Evolutionary conservation across 2,888 invertebrate species (phyloP).

Genomic region (Zaprionus bogoriensis): DNA sequence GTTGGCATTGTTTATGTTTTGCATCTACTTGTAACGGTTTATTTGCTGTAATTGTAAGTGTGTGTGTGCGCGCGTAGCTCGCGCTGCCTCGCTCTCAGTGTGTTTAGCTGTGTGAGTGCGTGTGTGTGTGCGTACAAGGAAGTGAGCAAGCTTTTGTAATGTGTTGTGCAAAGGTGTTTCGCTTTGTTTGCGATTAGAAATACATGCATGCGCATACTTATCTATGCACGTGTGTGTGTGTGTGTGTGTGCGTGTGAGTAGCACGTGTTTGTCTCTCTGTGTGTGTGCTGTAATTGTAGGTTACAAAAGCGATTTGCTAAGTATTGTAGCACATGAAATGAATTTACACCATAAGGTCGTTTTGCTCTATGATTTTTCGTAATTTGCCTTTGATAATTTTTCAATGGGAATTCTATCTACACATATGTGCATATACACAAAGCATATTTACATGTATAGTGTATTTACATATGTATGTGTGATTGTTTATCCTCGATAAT

Average conservation of each 20-base stretch:
- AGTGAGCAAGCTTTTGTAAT: slow-evolving; percentile 58
- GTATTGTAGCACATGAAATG: slow-evolving; percentile 52
- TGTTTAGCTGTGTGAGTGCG: neutral
- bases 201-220: neutral
- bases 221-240: neutral
- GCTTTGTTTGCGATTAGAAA: slow-evolving; percentile 38
- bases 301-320: slow-evolving; percentile 66
- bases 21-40: slow-evolving; percentile 48
- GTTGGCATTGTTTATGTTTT: slow-evolving; percentile 49
- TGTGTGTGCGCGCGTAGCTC: slow-evolving; percentile 6
- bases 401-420: slow-evolving; percentile 49
- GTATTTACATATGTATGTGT: neutral
- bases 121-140: slow-evolving; percentile 47
- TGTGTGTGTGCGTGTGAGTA: slow-evolving; percentile 16
- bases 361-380: slow-evolving; percentile 73
- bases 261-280: slow-evolving; percentile 45
- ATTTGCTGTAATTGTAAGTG: slow-evolving; percentile 31
- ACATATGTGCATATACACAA: neutral
- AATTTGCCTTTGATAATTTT: slow-evolving; percentile 73
- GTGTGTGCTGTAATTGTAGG: slow-evolving; percentile 53
- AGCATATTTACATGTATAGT: slow-evolving; percentile 2
- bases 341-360: slow-evolving; percentile 74
- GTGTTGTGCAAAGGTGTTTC: slow-evolving; percentile 36
- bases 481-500: neutral
- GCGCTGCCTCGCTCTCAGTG: neutral